These are phyloP conservation scores for Rhinogobio ventralis DNA, from an alignment of 2,797 vertebrate genomes.

Conservation along the genomic window DNA sequence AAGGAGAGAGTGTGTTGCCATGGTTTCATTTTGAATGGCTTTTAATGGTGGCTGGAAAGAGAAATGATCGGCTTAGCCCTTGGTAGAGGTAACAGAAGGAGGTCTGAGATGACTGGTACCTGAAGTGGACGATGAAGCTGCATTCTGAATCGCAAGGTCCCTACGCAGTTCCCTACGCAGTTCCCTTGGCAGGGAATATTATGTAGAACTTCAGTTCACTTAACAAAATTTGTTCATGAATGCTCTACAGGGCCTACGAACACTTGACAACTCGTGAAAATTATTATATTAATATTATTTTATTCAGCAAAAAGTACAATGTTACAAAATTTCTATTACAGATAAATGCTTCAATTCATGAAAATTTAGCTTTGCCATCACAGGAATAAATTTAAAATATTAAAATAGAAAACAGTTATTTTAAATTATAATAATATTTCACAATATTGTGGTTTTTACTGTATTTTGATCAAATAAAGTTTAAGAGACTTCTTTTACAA, in stretches of 20 bases:
- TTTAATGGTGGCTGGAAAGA: conserved; percentile 50
- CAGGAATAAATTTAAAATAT: not conserved
- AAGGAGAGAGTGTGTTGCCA: conserved; percentile 63
- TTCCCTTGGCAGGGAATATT: not conserved
- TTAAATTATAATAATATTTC: too few species aligned
- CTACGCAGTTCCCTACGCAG: not conserved
- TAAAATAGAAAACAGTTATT: too few species aligned
- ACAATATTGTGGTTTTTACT: too few species aligned
- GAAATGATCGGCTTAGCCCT: conserved; percentile 21
- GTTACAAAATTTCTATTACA: not conserved
- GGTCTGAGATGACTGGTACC: conserved; percentile 6
- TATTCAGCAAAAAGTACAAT: not conserved
- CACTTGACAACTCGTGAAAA: not conserved
- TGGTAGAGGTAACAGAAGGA: conserved; percentile 2
- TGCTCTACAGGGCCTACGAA: not conserved
- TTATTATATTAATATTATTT: not conserved
- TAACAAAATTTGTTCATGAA: not conserved
- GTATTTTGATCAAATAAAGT: not conserved
- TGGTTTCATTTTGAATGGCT: conserved; percentile 68
- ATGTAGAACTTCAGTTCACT: not conserved
- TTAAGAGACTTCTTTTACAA: not conserved
- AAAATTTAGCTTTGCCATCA: not conserved
- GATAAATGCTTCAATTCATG: not conserved
- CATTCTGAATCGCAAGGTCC: not conserved
- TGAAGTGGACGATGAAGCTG: not conserved